Evolutionary conservation across 2,113 vertebrate species (phyloP).

Genomic region (Solea senegalensis): DNA sequence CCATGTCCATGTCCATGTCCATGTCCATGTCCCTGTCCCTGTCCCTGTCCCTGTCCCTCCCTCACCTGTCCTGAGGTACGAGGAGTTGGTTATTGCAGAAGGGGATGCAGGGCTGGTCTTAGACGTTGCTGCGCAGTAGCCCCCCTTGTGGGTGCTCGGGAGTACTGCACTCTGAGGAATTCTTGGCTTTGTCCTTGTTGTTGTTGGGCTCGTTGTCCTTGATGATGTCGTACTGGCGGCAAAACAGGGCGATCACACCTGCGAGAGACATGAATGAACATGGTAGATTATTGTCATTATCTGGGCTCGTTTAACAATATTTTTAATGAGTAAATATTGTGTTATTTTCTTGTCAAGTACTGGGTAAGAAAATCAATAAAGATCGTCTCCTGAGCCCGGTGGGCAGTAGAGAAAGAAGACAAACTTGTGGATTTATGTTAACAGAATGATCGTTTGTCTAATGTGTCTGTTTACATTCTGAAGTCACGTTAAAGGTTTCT

Average conservation of each 20-base stretch:
- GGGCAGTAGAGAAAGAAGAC: too few species aligned
- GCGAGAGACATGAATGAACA: conserved; percentile 2
- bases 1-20: conserved; percentile 64
- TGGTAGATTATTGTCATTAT: background rate
- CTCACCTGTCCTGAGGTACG: conserved; percentile 80
- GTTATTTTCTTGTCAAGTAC: too few species aligned
- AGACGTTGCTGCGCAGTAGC: conserved; percentile 94
- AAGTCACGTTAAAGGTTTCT: too few species aligned
- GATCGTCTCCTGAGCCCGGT: too few species aligned
- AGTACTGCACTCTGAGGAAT: conserved; percentile 94
- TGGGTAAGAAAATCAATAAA: too few species aligned
- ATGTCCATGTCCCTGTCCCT: conserved; percentile 56
- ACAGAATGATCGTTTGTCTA: too few species aligned
- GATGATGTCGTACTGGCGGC: conserved; percentile 97
- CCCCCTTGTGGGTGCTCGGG: conserved; percentile 94
- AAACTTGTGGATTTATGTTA: too few species aligned
- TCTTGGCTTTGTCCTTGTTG: conserved; percentile 98
- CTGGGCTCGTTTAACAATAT: too few species aligned
- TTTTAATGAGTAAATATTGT: too few species aligned
- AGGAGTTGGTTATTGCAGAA: conserved; percentile 78
- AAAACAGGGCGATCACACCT: conserved; percentile 97
- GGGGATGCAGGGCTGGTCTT: conserved; percentile 55
- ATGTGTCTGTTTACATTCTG: too few species aligned
- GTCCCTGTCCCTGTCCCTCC: conserved; percentile 52
- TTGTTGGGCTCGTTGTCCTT: conserved; percentile 98